Conservation (phyloP, 1,140 invertebrate species). For the Psilanteris sp. region DNA sequence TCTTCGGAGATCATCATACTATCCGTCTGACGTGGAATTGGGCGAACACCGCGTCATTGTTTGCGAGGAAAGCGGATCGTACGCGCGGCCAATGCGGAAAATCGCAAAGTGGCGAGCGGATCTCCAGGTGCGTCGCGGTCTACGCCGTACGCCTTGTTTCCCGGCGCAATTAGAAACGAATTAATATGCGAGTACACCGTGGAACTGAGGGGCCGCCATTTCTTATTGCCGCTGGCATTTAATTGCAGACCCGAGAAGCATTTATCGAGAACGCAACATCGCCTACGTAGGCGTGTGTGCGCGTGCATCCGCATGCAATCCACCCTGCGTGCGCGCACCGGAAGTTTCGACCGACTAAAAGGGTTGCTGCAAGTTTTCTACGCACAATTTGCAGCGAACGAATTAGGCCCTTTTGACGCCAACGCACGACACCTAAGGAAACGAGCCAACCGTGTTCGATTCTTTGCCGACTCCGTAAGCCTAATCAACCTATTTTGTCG, state of each 20-base stretch:
- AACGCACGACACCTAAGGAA: constrained; percentile 38
- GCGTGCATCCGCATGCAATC: constrained; percentile 54
- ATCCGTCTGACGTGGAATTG: too few species aligned
- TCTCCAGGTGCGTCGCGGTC: constrained; percentile 48
- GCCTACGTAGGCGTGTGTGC: constrained; percentile 34
- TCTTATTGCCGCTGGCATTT: constrained; percentile 64
- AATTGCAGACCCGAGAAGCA: constrained; percentile 64
- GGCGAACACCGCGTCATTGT: constrained; percentile 30
- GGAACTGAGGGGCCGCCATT: constrained; percentile 60
- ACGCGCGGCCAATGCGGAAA: constrained; percentile 19
- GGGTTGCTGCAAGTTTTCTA: constrained; percentile 54
- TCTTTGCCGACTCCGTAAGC: not conserved
- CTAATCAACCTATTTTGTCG: constrained; percentile 16
- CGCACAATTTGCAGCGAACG: constrained; percentile 46
- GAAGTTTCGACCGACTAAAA: constrained; percentile 52
- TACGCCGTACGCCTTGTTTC: constrained; percentile 57
- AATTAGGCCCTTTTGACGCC: constrained; percentile 9
- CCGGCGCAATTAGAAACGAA: constrained; percentile 65
- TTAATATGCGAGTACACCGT: constrained; percentile 66
- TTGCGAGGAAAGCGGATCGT: constrained; percentile 10
- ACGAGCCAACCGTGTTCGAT: constrained; percentile 9
- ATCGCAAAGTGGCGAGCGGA: constrained; percentile 45
- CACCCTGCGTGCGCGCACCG: constrained; percentile 54
- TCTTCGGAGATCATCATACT: too few species aligned
- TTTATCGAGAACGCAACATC: constrained; percentile 63